A percentile compares a stretch with the other conserved stretches of the same genome.
Evolutionary conservation across 2,113 vertebrate genomes (phyloP).

Genomic region (Paramormyrops kingsleyae): DNA sequence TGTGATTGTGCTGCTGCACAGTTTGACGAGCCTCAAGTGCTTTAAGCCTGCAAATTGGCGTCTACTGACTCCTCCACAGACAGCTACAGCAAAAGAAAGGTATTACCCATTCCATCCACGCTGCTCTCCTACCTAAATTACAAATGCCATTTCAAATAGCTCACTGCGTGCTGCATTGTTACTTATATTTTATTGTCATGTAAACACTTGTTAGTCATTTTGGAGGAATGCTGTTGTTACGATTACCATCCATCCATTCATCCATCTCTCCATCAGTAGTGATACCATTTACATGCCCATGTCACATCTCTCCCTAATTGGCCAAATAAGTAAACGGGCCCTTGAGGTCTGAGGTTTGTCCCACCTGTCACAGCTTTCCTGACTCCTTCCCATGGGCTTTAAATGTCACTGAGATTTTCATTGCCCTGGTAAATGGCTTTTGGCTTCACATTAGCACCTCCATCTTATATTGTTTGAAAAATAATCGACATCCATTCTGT

Average conservation of each 20-base stretch:
- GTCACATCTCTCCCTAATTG: neutral
- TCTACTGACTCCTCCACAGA: conserved; percentile 30
- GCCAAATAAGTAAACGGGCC: neutral
- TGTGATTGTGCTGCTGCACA: neutral
- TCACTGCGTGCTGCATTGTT: neutral
- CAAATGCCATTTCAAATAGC: neutral
- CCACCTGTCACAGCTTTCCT: neutral
- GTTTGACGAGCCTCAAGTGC: conserved; percentile 25
- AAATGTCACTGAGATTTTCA: neutral
- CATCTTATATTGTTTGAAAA: neutral
- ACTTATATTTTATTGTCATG: neutral
- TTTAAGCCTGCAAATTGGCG: conserved; percentile 32
- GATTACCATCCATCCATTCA: neutral
- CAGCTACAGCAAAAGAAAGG: conserved; percentile 17
- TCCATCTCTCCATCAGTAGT: neutral
- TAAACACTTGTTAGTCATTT: neutral
- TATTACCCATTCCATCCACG: neutral
- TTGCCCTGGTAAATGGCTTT: neutral
- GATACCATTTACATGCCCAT: neutral
- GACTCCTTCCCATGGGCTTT: neutral
- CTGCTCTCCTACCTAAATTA: neutral
- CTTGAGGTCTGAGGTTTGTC: neutral
- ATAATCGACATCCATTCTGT: neutral
- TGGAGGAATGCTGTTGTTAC: neutral
- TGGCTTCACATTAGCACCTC: neutral